These are phyloP conservation scores for Danio choprae DNA, from an alignment of 2,797 vertebrate genomes.

Conservation along the genomic window DNA sequence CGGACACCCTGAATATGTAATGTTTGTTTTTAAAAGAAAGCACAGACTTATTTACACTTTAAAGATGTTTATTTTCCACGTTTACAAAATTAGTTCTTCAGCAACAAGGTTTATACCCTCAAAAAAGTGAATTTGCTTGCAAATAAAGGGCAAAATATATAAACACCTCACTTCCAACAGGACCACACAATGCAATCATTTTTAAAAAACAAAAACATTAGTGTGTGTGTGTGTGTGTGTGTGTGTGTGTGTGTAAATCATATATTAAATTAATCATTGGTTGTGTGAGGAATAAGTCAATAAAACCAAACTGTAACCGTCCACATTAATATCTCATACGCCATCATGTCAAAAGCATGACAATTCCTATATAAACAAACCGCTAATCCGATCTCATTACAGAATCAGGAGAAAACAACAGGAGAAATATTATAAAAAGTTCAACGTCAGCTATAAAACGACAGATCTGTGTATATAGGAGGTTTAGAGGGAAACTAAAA, in stretches of 20 bases:
- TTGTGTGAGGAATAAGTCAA: background rate
- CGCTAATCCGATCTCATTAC: background rate
- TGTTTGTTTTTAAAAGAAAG: background rate
- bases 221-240: background rate
- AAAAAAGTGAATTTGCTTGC: background rate
- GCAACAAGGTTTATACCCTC: background rate
- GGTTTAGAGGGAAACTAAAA: background rate
- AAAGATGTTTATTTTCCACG: constrained; percentile 17
- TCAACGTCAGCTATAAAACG: background rate
- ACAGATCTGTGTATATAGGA: background rate
- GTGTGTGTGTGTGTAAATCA: background rate
- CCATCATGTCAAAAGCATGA: background rate
- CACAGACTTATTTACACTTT: background rate
- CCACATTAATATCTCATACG: background rate
- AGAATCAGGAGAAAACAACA: background rate
- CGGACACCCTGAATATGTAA: too few species aligned
- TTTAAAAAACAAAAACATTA: background rate
- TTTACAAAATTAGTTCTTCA: background rate
- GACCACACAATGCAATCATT: background rate
- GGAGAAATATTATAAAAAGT: background rate
- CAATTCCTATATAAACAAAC: background rate
- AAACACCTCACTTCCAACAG: constrained; percentile 1
- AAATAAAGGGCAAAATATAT: constrained; percentile 3
- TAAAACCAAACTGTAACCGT: background rate
- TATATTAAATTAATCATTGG: background rate